These are phyloP conservation scores for Tipula confusa DNA, from an alignment of 2,888 invertebrate species.

Conservation along the genomic window DNA sequence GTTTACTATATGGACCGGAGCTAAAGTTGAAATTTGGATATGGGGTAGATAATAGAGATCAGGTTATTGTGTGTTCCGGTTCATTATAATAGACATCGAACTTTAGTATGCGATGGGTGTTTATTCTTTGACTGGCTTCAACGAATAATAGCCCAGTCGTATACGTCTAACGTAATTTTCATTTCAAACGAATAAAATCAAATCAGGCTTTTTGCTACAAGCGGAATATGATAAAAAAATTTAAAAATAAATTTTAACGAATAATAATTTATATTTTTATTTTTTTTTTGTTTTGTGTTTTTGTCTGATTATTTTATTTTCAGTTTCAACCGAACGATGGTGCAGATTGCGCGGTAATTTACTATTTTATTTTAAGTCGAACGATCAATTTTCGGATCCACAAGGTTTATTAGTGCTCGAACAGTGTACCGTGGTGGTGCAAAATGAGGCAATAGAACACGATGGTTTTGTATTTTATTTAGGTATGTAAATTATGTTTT, in stretches of 20 bases:
- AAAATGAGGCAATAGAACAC: conserved; percentile 55
- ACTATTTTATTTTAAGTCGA: conserved; percentile 86
- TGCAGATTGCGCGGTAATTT: conserved; percentile 89
- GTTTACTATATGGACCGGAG: background rate
- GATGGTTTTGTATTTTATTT: conserved; percentile 78
- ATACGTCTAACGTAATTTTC: background rate
- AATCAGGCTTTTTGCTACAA: background rate
- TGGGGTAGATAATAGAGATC: background rate
- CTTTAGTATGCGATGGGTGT: background rate
- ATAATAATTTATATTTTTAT: background rate
- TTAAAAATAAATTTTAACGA: conserved; percentile 27
- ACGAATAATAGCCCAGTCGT: background rate
- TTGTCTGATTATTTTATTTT: conserved; percentile 39
- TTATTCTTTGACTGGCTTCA: background rate
- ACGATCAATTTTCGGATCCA: conserved; percentile 84
- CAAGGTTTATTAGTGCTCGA: conserved; percentile 84
- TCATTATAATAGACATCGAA: background rate
- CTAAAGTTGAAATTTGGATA: background rate
- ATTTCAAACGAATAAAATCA: no score
- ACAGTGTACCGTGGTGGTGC: conserved; percentile 72
- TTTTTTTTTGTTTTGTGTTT: conserved; percentile 35
- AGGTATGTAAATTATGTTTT: conserved; percentile 53
- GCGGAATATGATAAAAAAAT: background rate
- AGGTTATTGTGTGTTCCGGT: background rate
- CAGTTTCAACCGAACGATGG: conserved; percentile 79